A percentile compares a stretch with the other conserved stretches of the same genome.
Evolutionary conservation across 2,113 vertebrate genomes (phyloP).

Genomic region (Mus spicilegus): DNA sequence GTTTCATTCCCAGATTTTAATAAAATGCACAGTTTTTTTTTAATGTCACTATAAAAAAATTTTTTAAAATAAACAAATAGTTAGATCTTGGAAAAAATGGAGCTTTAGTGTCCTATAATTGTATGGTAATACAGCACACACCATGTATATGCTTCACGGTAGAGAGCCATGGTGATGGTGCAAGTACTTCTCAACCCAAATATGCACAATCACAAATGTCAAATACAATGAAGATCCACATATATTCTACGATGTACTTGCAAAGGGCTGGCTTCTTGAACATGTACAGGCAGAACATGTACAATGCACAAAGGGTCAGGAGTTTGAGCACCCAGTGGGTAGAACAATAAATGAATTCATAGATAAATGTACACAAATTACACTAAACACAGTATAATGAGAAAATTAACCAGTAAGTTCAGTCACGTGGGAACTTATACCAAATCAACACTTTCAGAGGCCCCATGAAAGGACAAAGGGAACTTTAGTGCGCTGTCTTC

Average conservation of each 20-base stretch:
- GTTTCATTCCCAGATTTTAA: constrained; percentile 66
- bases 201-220: not conserved
- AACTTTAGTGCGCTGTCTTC: too few relatives aligned
- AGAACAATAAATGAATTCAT: not conserved
- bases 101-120: not conserved
- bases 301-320: not conserved
- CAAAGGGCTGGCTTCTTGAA: not conserved
- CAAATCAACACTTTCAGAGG: not conserved
- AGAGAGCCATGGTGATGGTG: not conserved
- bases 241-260: not conserved
- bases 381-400: not conserved
- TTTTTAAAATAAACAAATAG: too few relatives aligned
- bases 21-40: constrained; percentile 54
- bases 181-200: not conserved
- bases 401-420: not conserved
- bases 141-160: not conserved
- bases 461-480: not conserved
- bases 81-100: too few relatives aligned
- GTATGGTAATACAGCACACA: not conserved
- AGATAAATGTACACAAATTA: not conserved
- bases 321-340: not conserved
- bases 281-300: not conserved
- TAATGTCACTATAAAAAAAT: not conserved
- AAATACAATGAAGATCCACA: not conserved
- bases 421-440: not conserved